Base-by-base conservation (phyloP, 2,888 invertebrate genomes). In the Coremacera marginata region DNA sequence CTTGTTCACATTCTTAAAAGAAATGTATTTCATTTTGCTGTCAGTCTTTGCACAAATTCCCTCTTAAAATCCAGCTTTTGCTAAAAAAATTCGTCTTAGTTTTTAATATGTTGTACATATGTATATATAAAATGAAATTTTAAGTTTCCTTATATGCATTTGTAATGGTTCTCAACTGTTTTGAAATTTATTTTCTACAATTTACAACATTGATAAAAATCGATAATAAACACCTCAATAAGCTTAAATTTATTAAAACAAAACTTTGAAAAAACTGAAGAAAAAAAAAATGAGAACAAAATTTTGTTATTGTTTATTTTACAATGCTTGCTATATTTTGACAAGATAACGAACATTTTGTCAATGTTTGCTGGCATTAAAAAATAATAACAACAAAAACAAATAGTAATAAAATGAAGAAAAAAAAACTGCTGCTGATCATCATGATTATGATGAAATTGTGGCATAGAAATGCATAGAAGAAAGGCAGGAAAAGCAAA, bases 281-380 rank as follows among this genome's bases (percentile, higher is more conserved):
- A 37, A 37, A 37, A 37, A 19, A n/a, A 65, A 65, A 65, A 19
- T 65, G 5, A 37, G 34, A 34, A 7, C 37, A 25, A 25, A 31
- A 62, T n/a, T 11, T 11, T 62, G 31, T 31, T 31, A 63, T 63
- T 63, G 31, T 63, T 63, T 63, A 34, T 63, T 63, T 63, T 63
- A 31, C 63, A 63, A 34, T 63, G n/a, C 63, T 49, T 51, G 68
- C 49, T 27, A 68, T 68, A 51, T 49, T 44, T 67, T 67, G 27
- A 62, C 52, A 25, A 44, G 55, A 70, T 55, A 70, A 70, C 71
- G 25, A 70, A 52, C 25, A 65, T 70, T 37, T 44, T 37, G 37
- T 37, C 67, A 44, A 67, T 67, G 67, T 67, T 67, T 44, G 70
- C 55, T 55, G 55, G 16, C 16, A 55, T 14, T 5, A 16, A 44